A percentile compares a stretch with the other conserved stretches of the same genome.
These are phyloP conservation scores for Lytechinus variegatus DNA, from an alignment of 35 echinoderm and acorn worm genomes.

Conservation along the genomic window DNA sequence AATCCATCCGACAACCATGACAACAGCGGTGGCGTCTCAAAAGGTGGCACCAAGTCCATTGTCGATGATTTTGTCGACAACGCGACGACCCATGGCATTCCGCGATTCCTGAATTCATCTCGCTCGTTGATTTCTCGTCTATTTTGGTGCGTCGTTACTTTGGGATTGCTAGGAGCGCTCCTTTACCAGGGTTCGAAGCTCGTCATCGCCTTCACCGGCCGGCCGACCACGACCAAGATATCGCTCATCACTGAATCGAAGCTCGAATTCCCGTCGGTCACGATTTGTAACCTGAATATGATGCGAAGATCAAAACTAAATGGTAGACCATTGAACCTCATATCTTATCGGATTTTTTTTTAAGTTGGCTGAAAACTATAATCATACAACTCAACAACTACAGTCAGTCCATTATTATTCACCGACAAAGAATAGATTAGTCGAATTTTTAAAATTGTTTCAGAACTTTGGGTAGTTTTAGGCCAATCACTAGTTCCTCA, in stretches of 20 bases:
- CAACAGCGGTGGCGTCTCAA: neutral
- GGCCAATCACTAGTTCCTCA: too few species aligned
- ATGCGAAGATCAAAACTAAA: slow-evolving; percentile 62
- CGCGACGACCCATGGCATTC: slow-evolving; percentile 82
- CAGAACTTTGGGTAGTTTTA: too few species aligned
- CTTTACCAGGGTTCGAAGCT: slow-evolving; percentile 40
- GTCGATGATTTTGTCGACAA: slow-evolving; percentile 61
- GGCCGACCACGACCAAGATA: slow-evolving; percentile 65
- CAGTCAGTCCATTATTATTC: too few species aligned
- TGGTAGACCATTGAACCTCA: neutral
- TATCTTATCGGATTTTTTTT: too few species aligned
- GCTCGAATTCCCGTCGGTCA: slow-evolving; percentile 75
- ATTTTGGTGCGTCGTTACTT: slow-evolving; percentile 62
- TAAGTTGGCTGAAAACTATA: too few species aligned
- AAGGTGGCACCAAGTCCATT: neutral
- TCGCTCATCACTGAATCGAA: slow-evolving; percentile 66
- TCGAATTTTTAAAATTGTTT: too few species aligned
- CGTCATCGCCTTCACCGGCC: slow-evolving; percentile 57
- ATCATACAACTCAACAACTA: too few species aligned
- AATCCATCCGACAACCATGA: neutral
- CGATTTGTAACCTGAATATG: slow-evolving; percentile 88
- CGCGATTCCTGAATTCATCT: slow-evolving; percentile 56
- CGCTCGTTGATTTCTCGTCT: slow-evolving; percentile 52
- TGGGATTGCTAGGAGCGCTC: slow-evolving; percentile 48
- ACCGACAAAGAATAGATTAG: too few species aligned